Evolutionary conservation across 2,113 vertebrate species (phyloP).

Genomic region (Salminus brasiliensis): DNA sequence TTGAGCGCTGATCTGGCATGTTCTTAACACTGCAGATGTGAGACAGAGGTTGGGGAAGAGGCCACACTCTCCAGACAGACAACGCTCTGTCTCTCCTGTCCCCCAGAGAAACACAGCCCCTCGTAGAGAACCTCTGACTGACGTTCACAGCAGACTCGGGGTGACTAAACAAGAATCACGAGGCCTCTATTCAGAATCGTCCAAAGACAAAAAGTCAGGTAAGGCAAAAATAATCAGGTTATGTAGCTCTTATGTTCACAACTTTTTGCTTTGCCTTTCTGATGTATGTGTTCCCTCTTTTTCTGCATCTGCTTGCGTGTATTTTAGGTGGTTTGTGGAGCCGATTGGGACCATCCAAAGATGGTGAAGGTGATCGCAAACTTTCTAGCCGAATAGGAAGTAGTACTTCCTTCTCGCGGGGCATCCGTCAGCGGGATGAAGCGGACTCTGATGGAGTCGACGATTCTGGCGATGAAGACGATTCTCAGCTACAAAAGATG

Average conservation of each 20-base stretch:
- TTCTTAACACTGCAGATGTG: conserved; percentile 77
- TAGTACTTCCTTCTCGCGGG: conserved; percentile 11
- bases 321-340: conserved; percentile 88
- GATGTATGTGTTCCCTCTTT: neutral
- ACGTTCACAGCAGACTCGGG: conserved; percentile 92
- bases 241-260: neutral
- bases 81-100: conserved; percentile 70
- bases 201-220: conserved; percentile 91
- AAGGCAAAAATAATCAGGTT: neutral
- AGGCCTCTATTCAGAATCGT: conserved; percentile 75
- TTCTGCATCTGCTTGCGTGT: neutral
- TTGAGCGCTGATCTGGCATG: neutral
- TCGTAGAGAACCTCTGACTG: conserved; percentile 84
- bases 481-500: conserved; percentile 89
- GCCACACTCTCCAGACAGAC: conserved; percentile 83
- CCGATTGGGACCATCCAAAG: conserved; percentile 85
- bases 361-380: conserved; percentile 67
- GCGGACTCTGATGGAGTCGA: conserved; percentile 43
- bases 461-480: conserved; percentile 78
- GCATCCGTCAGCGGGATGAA: conserved; percentile 54
- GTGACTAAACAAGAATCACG: conserved; percentile 80
- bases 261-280: neutral
- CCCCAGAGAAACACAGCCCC: conserved; percentile 65
- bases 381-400: neutral
- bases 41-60: conserved; percentile 92